Evolutionary conservation across 2,888 invertebrate genomes (phyloP).

Genomic region (Andrena bucephala): DNA sequence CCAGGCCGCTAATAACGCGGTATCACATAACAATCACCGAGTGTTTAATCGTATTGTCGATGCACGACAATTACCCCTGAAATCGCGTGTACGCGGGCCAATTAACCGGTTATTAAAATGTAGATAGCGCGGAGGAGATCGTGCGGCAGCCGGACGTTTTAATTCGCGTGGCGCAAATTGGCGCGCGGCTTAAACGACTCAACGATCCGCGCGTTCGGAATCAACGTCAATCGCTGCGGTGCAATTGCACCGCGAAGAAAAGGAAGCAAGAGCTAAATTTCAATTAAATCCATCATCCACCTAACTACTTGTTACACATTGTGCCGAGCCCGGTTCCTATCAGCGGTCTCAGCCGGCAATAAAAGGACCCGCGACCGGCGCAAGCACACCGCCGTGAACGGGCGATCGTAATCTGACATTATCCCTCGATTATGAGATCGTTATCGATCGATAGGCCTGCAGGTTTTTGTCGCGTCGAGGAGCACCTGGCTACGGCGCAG

Average conservation of each 20-base stretch:
- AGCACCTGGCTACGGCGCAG: background rate
- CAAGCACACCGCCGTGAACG: background rate
- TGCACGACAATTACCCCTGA: conserved; percentile 17
- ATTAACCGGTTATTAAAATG: conserved; percentile 4
- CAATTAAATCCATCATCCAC: background rate
- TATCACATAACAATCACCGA: conserved; percentile 36
- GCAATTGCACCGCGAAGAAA: too few species aligned
- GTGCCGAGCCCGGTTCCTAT: background rate
- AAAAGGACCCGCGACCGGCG: background rate
- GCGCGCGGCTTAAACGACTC: background rate
- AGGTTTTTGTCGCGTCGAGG: background rate
- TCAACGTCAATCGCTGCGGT: background rate
- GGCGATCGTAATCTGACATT: background rate
- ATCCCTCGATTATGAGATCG: background rate
- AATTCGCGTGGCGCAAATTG: background rate
- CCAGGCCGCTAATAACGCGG: conserved; percentile 37
- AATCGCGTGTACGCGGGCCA: background rate
- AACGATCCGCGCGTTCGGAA: background rate
- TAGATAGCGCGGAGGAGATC: background rate
- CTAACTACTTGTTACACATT: background rate
- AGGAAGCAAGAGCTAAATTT: background rate
- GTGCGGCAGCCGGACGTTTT: background rate
- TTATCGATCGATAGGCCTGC: background rate
- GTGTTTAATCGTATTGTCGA: conserved; percentile 38
- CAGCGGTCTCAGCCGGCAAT: too few species aligned